Conservation (phyloP, 2,888 invertebrate genomes). For the Athetis lepigone region DNA sequence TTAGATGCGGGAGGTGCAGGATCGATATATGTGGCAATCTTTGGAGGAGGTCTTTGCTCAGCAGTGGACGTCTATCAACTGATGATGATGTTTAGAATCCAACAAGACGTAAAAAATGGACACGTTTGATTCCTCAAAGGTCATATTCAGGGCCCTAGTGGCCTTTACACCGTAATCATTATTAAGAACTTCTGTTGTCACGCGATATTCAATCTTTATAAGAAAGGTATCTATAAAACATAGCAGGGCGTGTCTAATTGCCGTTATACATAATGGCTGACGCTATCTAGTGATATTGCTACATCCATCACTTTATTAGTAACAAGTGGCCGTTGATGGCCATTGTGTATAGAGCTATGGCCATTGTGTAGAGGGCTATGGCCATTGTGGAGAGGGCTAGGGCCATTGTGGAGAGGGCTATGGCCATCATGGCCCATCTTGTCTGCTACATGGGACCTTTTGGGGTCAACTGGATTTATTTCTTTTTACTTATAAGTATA, state of each 20-base stretch:
- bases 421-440: neutral
- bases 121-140: neutral
- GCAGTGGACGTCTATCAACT: too few species aligned
- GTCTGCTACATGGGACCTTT: too few species aligned
- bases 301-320: slow-evolving; percentile 35
- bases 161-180: slow-evolving; percentile 6
- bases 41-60: too few species aligned
- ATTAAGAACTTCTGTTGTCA: slow-evolving; percentile 27
- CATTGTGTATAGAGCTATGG: neutral
- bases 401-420: too few species aligned
- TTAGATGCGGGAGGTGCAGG: too few species aligned
- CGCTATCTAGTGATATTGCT: slow-evolving; percentile 21
- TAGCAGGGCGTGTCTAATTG: slow-evolving; percentile 44
- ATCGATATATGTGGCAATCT: too few species aligned
- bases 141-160: slow-evolving; percentile 2
- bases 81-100: too few species aligned
- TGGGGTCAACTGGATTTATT: too few species aligned
- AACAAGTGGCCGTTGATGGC: neutral
- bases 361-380: too few species aligned
- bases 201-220: slow-evolving; percentile 43
- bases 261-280: slow-evolving; percentile 34
- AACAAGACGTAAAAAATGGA: too few species aligned
- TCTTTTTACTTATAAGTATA: too few species aligned
- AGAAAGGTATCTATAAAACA: slow-evolving; percentile 10
- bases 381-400: too few species aligned